phyloP scores from a whole-genome alignment of 2,888 invertebrate genomes.

The Dryomyza anilis region DNA sequence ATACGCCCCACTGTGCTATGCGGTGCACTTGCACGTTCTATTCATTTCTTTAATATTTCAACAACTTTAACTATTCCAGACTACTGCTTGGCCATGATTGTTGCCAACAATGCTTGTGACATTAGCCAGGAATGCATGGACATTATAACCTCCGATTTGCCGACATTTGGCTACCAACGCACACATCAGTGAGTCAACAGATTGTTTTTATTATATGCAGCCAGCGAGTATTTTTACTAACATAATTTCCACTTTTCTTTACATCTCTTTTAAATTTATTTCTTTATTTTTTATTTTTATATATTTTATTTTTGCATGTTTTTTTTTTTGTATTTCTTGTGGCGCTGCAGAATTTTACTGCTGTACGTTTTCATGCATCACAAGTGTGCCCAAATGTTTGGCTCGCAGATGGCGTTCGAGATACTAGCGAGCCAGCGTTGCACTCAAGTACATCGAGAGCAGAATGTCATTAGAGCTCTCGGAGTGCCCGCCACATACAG shows the following conservation, averaged over 20 bases:
- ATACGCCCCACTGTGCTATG: background rate
- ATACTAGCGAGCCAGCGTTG: slow-evolving; percentile 45
- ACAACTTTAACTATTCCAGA: slow-evolving; percentile 29
- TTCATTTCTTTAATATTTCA: background rate
- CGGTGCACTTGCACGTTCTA: background rate
- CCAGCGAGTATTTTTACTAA: background rate
- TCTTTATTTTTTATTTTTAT: background rate
- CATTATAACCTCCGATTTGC: slow-evolving; percentile 43
- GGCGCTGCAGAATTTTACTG: slow-evolving; percentile 44
- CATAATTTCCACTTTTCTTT: background rate
- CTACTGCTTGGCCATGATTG: slow-evolving; percentile 45
- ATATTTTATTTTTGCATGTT: background rate
- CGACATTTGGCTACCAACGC: slow-evolving; percentile 53
- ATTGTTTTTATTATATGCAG: background rate
- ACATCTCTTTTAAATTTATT: background rate
- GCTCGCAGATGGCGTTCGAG: slow-evolving; percentile 42
- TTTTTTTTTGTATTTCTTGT: background rate
- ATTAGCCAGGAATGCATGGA: slow-evolving; percentile 43
- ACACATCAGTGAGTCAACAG: slow-evolving; percentile 52
- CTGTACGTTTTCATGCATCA: slow-evolving; percentile 53
- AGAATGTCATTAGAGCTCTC: slow-evolving; percentile 49
- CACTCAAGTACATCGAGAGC: slow-evolving; percentile 49
- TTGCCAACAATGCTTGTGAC: slow-evolving; percentile 37
- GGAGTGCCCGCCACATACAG: slow-evolving; percentile 48
- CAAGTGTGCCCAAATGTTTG: slow-evolving; percentile 44